phyloP scores from a whole-genome alignment of 53 echinoderm and acorn worm species.

The Echinarachnius parma region DNA sequence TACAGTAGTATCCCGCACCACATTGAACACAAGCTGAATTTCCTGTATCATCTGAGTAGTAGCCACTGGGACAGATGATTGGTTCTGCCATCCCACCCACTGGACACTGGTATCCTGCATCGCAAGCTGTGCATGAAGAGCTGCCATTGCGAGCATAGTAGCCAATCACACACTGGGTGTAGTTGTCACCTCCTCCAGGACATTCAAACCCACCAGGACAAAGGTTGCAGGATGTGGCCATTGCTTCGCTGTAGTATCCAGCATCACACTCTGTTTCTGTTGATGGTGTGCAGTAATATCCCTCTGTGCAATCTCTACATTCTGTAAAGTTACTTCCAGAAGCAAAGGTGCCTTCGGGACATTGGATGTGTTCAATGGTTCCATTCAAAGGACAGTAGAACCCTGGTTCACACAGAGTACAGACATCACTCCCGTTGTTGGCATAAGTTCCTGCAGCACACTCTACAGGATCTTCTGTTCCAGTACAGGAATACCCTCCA shows the following conservation, averaged over 20 bases:
- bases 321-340: constrained; percentile 18
- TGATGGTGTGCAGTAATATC: constrained; percentile 67
- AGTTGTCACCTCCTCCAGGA: constrained; percentile 34
- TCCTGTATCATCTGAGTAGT: constrained; percentile 53
- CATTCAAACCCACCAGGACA: constrained; percentile 84
- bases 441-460: constrained; percentile 74
- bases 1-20: constrained; percentile 70
- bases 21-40: constrained; percentile 56
- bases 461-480: constrained; percentile 43
- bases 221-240: constrained; percentile 57
- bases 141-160: constrained; percentile 77
- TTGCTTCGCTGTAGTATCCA: constrained; percentile 74
- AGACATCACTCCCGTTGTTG: constrained; percentile 65
- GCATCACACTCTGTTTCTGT: constrained; percentile 57
- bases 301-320: constrained; percentile 67
- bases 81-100: constrained; percentile 59
- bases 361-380: constrained; percentile 50
- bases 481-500: constrained; percentile 65
- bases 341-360: constrained; percentile 64
- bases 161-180: constrained; percentile 52
- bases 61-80: constrained; percentile 68
- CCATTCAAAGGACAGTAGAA: constrained; percentile 73
- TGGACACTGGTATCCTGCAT: constrained; percentile 72
- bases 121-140: constrained; percentile 58
- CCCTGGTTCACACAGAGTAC: constrained; percentile 64